Evolutionary conservation across 2,797 vertebrate genomes (phyloP), one percentile per base, ranked within the genome.

Genomic region (Eurystomus glaucurus): DNA sequence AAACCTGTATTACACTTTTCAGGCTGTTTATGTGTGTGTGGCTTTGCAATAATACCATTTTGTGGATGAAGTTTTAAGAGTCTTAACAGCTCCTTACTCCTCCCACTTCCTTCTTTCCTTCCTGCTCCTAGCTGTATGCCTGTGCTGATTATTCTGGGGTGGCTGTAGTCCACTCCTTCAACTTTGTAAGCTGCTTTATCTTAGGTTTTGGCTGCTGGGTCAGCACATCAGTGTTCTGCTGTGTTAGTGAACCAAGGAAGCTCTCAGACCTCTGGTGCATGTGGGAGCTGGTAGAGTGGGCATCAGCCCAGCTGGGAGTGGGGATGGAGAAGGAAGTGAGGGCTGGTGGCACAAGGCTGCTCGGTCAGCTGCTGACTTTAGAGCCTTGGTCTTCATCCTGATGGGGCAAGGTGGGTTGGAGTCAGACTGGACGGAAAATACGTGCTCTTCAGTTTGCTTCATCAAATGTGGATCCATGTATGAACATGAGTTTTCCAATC

Each of bases 101-200:
- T 92, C 78, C 75, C 33, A 55, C 92, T 91, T 96, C 64, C 45
- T 51, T 86, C 54, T 82, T 83, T 91, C 66, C 60, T 95, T 93
- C 88, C 74, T 87, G 43, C 58, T 93, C 39, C 66, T 46, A 87
- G 77, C 81, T 37, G 12, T 46, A 3, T 51, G 70, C 58, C 23
- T 87, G 19, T 79, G 46, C 66, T 85, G 74, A 51, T 93, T 87
- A 70, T 87, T 85, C 51, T 85, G 74, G 54, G 35, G 22, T 85
- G 61, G 41, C 46, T 93, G 12, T 54, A n/a, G 33, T 57, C 51
- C 35, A 25, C 39, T 82, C 26, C 43, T 81, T 84, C 46, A 52
- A 5, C 45, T 71, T 68, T 20, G 26, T 35, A 55, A 76, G 35
- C 35, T 62, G 66, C 31, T 70, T 80, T 90, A 9, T 76, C 46